A percentile compares a stretch with the other conserved stretches of the same genome.
Evolutionary conservation across 2,888 invertebrate genomes (phyloP).

Genomic region (Steinernema hermaphroditum): DNA sequence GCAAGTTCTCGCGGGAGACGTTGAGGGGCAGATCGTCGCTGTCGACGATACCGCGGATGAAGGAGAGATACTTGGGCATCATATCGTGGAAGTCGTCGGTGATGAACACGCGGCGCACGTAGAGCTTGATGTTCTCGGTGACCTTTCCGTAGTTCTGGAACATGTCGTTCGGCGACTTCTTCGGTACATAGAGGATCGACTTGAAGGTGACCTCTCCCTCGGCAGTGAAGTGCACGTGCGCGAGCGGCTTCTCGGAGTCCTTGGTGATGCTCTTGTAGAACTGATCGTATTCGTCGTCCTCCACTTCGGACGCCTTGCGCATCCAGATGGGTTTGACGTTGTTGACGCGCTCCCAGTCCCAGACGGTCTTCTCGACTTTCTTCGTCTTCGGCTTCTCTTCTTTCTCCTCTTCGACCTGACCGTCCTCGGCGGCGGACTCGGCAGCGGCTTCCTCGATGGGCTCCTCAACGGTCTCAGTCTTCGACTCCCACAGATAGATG

Average conservation of each 20-base stretch:
- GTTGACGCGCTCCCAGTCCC: conserved; percentile 96
- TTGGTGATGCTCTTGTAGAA: conserved; percentile 95
- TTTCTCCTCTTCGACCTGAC: conserved; percentile 58
- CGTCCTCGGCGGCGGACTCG: conserved; percentile 62
- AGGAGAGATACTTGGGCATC: conserved; percentile 95
- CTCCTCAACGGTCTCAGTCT: conserved; percentile 79
- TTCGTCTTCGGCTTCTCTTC: conserved; percentile 59
- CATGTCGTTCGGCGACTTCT: conserved; percentile 84
- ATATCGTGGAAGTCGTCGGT: conserved; percentile 99
- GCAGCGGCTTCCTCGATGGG: conserved; percentile 71
- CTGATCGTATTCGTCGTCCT: conserved; percentile 79
- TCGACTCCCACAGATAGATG: conserved; percentile 88
- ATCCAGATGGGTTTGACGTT: conserved; percentile 99
- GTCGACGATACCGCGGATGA: conserved; percentile 94
- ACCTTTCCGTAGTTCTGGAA: conserved; percentile 94
- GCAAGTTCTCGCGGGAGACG: conserved; percentile 94
- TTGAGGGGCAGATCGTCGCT: conserved; percentile 97
- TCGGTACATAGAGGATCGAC: conserved; percentile 89
- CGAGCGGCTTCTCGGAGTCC: conserved; percentile 65
- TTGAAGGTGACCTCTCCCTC: conserved; percentile 99
- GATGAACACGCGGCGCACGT: no score
- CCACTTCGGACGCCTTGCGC: conserved; percentile 73
- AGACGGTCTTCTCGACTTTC: conserved; percentile 84
- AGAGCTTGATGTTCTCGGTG: conserved; percentile 71
- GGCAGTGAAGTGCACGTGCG: conserved; percentile 83